phyloP scores from a whole-genome alignment of 2,113 vertebrate genomes.

The Dromaius novaehollandiae region DNA sequence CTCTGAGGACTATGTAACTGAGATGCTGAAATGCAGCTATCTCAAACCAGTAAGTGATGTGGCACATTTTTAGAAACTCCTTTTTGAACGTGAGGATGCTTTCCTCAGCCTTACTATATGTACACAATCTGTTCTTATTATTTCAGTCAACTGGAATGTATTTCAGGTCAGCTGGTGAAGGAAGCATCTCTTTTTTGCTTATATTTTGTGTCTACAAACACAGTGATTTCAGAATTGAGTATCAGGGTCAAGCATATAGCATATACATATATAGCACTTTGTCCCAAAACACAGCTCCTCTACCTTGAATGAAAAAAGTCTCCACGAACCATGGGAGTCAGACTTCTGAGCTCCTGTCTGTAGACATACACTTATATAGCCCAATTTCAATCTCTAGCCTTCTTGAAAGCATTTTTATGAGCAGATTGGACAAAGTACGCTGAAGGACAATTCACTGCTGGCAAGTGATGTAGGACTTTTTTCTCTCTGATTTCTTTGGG shows the following conservation, averaged over 20 bases:
- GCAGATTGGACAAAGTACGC: background rate
- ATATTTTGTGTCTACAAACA: background rate
- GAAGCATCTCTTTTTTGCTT: background rate
- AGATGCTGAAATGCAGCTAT: background rate
- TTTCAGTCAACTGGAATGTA: background rate
- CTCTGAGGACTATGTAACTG: background rate
- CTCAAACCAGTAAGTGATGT: background rate
- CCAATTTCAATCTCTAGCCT: background rate
- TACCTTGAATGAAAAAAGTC: background rate
- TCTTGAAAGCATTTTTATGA: background rate
- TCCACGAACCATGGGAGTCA: background rate
- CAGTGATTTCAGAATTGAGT: background rate
- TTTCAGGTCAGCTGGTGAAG: background rate
- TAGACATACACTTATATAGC: background rate
- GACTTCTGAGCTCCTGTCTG: background rate
- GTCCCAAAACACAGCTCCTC: background rate
- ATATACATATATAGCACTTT: background rate
- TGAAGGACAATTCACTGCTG: background rate
- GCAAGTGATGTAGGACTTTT: background rate
- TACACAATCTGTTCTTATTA: background rate
- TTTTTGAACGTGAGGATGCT: background rate
- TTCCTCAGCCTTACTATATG: background rate
- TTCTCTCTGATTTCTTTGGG: background rate
- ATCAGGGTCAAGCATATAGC: background rate
- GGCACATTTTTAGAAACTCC: background rate